phyloP scores from a whole-genome alignment of 2,797 vertebrate species.

The Danionella dracula region DNA sequence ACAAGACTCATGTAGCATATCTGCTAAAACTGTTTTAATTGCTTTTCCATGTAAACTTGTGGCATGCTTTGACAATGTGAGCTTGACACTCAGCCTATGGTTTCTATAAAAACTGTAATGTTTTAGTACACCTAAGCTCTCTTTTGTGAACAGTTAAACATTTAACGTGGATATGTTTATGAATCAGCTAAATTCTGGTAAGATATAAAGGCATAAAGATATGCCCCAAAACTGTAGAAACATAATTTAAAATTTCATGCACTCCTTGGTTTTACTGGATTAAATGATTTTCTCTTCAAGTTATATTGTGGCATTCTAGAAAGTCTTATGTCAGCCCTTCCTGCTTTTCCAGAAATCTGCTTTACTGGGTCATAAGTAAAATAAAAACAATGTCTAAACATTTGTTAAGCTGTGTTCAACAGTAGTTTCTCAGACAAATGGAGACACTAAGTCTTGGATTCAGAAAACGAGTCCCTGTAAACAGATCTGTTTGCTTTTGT shows the following conservation, averaged over 20 bases:
- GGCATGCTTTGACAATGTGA: not conserved
- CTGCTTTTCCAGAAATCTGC: not conserved
- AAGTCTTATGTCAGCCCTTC: slow-evolving; percentile 53
- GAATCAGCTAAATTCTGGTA: too few species aligned
- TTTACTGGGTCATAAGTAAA: slow-evolving; percentile 57
- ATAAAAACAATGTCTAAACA: slow-evolving; percentile 67
- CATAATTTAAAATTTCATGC: too few species aligned
- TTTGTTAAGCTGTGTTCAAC: slow-evolving; percentile 52
- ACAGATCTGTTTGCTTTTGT: slow-evolving; percentile 56
- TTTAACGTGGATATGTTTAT: too few species aligned
- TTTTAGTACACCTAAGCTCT: too few species aligned
- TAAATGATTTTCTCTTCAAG: too few species aligned
- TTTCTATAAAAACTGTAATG: too few species aligned
- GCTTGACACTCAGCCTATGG: too few species aligned
- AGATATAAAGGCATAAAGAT: too few species aligned
- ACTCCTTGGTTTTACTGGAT: too few species aligned
- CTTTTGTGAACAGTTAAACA: too few species aligned
- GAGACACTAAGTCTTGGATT: slow-evolving; percentile 57
- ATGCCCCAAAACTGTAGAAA: too few species aligned
- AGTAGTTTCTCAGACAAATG: slow-evolving; percentile 54
- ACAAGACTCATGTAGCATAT: not conserved
- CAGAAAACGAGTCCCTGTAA: slow-evolving; percentile 60
- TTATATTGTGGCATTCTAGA: too few species aligned
- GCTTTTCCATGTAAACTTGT: not conserved
- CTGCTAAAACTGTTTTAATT: not conserved